phyloP scores from a whole-genome alignment of 2,888 invertebrate species.

The Melipona bicolor region DNA sequence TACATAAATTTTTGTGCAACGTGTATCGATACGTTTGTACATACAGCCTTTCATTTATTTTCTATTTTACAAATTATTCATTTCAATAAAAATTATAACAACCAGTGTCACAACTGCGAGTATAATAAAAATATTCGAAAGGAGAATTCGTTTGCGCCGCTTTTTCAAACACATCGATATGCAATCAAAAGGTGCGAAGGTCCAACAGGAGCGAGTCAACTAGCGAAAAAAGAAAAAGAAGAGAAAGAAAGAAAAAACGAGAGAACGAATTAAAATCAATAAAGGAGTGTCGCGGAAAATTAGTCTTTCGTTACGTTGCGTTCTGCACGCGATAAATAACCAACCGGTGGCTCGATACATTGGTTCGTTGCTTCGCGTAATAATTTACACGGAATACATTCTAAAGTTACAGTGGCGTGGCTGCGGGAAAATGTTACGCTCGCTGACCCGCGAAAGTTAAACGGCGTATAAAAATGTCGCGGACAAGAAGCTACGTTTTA shows the following conservation, averaged over 20 bases:
- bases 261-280: neutral
- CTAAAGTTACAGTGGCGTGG: neutral
- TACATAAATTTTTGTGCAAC: no score
- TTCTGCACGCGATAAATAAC: slow-evolving; percentile 9
- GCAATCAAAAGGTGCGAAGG: neutral
- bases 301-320: neutral
- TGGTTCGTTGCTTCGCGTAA: slow-evolving; percentile 7
- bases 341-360: slow-evolving; percentile 3
- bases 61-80: no score
- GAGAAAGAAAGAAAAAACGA: no score
- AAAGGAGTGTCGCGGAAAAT: slow-evolving; percentile 11
- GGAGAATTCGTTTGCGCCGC: neutral
- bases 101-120: no score
- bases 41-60: no score
- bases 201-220: neutral
- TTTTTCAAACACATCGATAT: neutral
- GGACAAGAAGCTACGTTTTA: neutral
- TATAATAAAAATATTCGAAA: no score
- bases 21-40: no score
- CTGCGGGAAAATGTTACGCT: neutral
- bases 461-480: slow-evolving; percentile 19
- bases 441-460: slow-evolving; percentile 8
- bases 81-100: no score
- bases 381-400: neutral
- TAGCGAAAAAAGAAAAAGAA: neutral